Evolutionary conservation across 2,113 vertebrate genomes (phyloP).

Genomic region (Crocuta crocuta): DNA sequence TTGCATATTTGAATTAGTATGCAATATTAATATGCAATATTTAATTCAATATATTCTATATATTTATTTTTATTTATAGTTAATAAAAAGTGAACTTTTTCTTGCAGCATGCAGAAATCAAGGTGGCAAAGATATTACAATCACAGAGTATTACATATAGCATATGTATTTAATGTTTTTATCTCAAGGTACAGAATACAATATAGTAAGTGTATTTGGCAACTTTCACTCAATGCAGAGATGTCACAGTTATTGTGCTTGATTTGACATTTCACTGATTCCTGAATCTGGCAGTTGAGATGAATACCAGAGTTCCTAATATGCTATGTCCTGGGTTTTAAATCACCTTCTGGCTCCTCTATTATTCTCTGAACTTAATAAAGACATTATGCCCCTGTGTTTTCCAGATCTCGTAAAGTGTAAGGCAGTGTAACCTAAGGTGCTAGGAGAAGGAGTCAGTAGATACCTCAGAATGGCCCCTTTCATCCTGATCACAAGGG

Average conservation of each 20-base stretch:
- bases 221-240: not conserved
- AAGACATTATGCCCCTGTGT: slow-evolving; percentile 1
- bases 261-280: slow-evolving; percentile 49
- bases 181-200: not conserved
- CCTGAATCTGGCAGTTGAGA: slow-evolving; percentile 8
- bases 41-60: not conserved
- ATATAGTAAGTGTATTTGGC: not conserved
- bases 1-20: not conserved
- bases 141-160: not conserved
- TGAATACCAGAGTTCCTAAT: slow-evolving; percentile 36
- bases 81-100: not conserved
- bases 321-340: not conserved
- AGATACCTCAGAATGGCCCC: not conserved
- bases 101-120: not conserved
- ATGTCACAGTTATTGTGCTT: slow-evolving; percentile 16
- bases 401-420: slow-evolving; percentile 32
- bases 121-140: not conserved
- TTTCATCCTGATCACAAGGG: not conserved
- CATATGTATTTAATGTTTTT: not conserved
- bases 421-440: not conserved
- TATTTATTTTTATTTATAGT: not conserved
- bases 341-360: slow-evolving; percentile 49
- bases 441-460: not conserved
- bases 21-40: not conserved
- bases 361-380: slow-evolving; percentile 60